A percentile compares a stretch with the other conserved stretches of the same genome.
phyloP scores from a whole-genome alignment of 1,140 invertebrate genomes.

The Probaryconus sp. region DNA sequence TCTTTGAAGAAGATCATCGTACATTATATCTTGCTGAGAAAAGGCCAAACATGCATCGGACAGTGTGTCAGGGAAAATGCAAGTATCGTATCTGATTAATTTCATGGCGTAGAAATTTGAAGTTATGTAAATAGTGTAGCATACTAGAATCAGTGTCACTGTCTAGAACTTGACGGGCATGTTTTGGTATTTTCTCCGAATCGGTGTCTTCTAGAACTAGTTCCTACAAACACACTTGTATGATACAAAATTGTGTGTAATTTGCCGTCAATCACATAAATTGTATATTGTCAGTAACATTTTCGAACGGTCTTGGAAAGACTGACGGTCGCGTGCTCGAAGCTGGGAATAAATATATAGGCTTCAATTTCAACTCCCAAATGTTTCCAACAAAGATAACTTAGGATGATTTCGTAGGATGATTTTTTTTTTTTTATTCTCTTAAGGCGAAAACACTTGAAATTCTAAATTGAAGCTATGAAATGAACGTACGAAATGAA shows the following conservation, averaged over 20 bases:
- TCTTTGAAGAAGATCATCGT: conserved; percentile 19
- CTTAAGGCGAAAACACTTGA: too few relatives aligned
- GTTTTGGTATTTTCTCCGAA: conserved; percentile 35
- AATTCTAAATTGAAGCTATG: too few relatives aligned
- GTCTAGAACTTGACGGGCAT: conserved; percentile 14
- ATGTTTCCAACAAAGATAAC: too few relatives aligned
- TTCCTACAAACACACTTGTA: conserved; percentile 33
- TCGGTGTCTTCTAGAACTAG: conserved; percentile 21
- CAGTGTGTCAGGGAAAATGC: conserved; percentile 6
- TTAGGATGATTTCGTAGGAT: too few relatives aligned
- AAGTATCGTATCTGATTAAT: background rate
- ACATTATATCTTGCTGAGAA: conserved; percentile 21
- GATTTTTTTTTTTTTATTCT: too few relatives aligned
- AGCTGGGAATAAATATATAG: conserved; percentile 7
- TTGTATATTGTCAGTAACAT: conserved; percentile 40
- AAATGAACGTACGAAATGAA: conserved; percentile 4
- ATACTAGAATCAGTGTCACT: too few relatives aligned
- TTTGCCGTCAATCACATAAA: conserved; percentile 33
- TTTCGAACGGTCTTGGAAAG: conserved; percentile 39
- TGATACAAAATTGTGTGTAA: conserved; percentile 39
- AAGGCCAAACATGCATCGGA: conserved; percentile 37
- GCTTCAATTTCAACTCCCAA: too few relatives aligned
- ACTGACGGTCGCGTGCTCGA: conserved; percentile 31
- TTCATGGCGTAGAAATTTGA: conserved; percentile 18
- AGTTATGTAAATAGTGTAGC: background rate